Base-by-base conservation (phyloP, 2,113 vertebrate species). In the Eira barbara region DNA sequence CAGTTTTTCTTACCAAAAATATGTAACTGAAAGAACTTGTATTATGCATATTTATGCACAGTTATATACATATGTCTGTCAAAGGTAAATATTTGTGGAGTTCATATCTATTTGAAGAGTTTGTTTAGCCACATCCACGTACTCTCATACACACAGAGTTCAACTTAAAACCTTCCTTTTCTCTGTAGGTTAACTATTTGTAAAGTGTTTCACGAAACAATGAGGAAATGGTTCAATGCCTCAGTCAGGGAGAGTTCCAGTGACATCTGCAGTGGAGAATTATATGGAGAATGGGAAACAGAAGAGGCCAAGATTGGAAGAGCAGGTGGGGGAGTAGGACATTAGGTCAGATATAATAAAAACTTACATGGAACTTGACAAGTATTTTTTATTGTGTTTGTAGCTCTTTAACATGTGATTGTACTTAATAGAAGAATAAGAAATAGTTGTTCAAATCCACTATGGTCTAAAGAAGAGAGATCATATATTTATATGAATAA, bases 131-230 rank as follows among this genome's bases (percentile, higher is more conserved):
- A 81, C 67, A 63, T 81, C 73, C 83, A 92, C 87, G 71, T 96
- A 95, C 17, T 78, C 69, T 97, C 89, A 91, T 97, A 78, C 80
- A 95, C 80, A 80, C 15, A 69, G 95, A 95, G 86, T 92, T 98
- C 97, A 96, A 86, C 84, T 83, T 96, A 97, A 97, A 98, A 97
- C 97, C 96, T 98, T 98, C 97, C 97, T 98, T 97, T 98, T 98
- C 84, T 97, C 98, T 97, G 78, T 98, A 97, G 97, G 97, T 97
- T 97, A 97, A 96, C 87, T 98, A 97, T 97, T 98, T 97, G 86
- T 98, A 98, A 98, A 97, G 84, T 97, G 94, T 98, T 96, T 96
- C 96, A 97, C 95, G 69, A 97, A 71, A 86, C 97, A 96, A 84
- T 92, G 96, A 98, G 96, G 92, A 97, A 92, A 84, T 97, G 95